These are phyloP conservation scores for Chlorodrepanis virens DNA, from an alignment of 2,113 vertebrate species.

Conservation along the genomic window DNA sequence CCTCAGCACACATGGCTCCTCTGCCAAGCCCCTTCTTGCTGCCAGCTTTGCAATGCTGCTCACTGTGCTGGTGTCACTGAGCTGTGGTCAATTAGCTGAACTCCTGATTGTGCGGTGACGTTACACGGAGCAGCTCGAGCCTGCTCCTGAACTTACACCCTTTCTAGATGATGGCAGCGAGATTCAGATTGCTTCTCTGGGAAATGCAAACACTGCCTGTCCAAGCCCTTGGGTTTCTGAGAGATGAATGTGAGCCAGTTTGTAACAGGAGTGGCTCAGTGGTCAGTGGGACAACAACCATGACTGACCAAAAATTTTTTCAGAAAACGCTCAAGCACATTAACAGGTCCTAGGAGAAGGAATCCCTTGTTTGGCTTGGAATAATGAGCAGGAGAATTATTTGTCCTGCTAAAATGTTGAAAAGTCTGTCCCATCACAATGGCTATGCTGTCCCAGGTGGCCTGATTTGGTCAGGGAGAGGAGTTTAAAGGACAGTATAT, in stretches of 20 bases:
- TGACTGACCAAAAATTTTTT: not conserved
- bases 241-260: not conserved
- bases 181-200: not conserved
- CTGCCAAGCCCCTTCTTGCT: not conserved
- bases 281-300: not conserved
- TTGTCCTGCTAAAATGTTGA: not conserved
- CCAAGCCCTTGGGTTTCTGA: not conserved
- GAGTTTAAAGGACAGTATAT: not conserved
- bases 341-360: not conserved
- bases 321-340: not conserved
- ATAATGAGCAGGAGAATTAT: not conserved
- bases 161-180: fast-evolving
- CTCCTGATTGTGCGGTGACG: not conserved
- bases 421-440: not conserved
- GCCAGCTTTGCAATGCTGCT: not conserved
- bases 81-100: not conserved
- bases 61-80: not conserved
- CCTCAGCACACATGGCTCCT: not conserved
- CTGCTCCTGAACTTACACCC: not conserved
- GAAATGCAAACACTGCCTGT: fast-evolving
- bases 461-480: not conserved
- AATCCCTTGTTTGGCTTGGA: not conserved
- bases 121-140: fast-evolving
- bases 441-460: not conserved
- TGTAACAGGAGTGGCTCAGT: not conserved